Evolutionary conservation across 2,888 invertebrate genomes (phyloP).

Genomic region (Agrotis segetum): DNA sequence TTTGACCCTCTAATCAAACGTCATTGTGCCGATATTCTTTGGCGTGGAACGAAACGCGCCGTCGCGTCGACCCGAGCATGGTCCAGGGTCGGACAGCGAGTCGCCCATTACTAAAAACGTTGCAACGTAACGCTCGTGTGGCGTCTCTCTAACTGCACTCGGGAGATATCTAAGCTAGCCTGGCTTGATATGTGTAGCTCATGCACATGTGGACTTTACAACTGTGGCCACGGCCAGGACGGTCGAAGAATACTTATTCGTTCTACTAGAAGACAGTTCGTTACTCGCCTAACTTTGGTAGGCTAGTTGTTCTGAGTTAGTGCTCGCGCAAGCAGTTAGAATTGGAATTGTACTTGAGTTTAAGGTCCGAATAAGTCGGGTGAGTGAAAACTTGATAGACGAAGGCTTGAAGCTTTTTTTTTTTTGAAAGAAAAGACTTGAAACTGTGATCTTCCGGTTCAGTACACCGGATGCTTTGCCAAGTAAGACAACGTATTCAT

Average conservation of each 20-base stretch:
- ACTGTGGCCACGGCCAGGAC: conserved; percentile 30
- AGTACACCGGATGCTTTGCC: too few species aligned
- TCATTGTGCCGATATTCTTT: too few species aligned
- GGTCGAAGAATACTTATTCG: conserved; percentile 59
- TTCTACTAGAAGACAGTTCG: conserved; percentile 58
- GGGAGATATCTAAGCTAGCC: conserved; percentile 38
- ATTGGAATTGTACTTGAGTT: conserved; percentile 21
- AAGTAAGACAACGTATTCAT: too few species aligned
- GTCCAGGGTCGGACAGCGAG: too few species aligned
- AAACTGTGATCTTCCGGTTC: too few species aligned
- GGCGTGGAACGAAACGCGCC: too few species aligned
- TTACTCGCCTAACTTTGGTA: conserved; percentile 51
- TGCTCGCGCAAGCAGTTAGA: conserved; percentile 19
- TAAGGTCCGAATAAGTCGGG: neutral
- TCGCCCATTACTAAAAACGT: neutral
- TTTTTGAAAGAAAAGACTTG: too few species aligned
- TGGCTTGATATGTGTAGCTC: conserved; percentile 48
- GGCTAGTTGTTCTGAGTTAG: conserved; percentile 41
- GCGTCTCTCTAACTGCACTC: neutral
- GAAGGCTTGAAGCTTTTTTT: neutral
- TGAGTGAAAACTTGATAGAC: conserved; percentile 12
- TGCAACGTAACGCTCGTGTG: neutral
- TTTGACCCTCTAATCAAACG: too few species aligned
- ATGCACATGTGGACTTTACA: conserved; percentile 40
- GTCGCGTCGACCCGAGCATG: too few species aligned